Evolutionary conservation across 2,113 vertebrate genomes (phyloP).

Genomic region (Forbesichthys agassizii): DNA sequence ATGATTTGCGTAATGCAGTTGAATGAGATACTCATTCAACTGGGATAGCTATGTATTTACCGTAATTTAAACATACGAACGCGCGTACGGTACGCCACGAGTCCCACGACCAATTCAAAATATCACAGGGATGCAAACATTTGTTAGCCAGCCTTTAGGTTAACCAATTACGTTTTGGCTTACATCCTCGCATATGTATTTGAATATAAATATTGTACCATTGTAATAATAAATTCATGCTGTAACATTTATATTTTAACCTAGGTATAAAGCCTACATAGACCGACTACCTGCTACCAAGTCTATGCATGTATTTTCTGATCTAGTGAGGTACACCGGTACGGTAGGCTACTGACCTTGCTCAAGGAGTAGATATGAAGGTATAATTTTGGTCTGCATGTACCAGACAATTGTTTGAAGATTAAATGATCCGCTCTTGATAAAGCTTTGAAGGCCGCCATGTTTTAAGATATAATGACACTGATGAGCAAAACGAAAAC

Average conservation of each 20-base stretch:
- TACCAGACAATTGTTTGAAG: constrained; percentile 51
- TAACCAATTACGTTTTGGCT: too few species aligned
- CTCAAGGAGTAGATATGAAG: constrained; percentile 28
- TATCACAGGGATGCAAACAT: too few species aligned
- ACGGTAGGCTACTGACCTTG: constrained; percentile 66
- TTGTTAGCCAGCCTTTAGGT: too few species aligned
- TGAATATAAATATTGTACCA: neutral
- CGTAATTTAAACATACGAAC: too few species aligned
- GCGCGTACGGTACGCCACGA: too few species aligned
- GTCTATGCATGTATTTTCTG: neutral
- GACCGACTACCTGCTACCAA: too few species aligned
- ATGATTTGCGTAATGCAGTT: neutral
- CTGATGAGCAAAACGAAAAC: constrained; percentile 13
- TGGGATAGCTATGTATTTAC: too few species aligned
- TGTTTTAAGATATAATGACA: constrained; percentile 50
- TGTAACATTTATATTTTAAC: too few species aligned
- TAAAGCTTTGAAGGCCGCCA: constrained; percentile 72
- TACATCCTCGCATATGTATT: neutral
- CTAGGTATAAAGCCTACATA: too few species aligned
- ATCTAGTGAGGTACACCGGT: neutral
- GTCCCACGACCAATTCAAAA: too few species aligned
- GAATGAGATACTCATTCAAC: too few species aligned
- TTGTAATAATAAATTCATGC: neutral
- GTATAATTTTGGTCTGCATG: constrained; percentile 48
- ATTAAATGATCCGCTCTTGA: constrained; percentile 61